Evolutionary conservation across 2,888 invertebrate species (phyloP).

Genomic region (Sarcophaga variegata): DNA sequence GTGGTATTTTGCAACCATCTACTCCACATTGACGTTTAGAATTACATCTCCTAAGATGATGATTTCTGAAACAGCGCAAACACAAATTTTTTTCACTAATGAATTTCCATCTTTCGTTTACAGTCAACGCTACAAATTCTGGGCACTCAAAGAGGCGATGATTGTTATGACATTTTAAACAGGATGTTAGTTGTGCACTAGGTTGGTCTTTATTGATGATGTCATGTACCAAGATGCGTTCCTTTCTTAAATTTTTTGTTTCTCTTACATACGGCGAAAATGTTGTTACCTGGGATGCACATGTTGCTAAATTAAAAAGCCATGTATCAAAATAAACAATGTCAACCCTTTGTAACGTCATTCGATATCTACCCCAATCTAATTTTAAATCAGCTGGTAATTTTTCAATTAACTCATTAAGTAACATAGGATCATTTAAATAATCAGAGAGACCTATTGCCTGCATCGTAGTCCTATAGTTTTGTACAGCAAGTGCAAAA

Average conservation of each 20-base stretch:
- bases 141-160: slow-evolving; percentile 40
- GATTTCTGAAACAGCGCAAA: slow-evolving; percentile 47
- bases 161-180: slow-evolving; percentile 39
- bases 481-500: slow-evolving; percentile 17
- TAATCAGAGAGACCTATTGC: slow-evolving; percentile 23
- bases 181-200: not conserved
- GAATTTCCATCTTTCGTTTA: slow-evolving; percentile 51
- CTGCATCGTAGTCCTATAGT: slow-evolving; percentile 30
- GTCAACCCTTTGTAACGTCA: too few relatives aligned
- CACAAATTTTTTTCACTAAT: slow-evolving; percentile 39
- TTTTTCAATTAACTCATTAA: slow-evolving; percentile 6
- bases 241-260: slow-evolving; percentile 13
- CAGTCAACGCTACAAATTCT: slow-evolving; percentile 34
- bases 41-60: slow-evolving; percentile 41
- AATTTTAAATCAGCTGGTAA: not conserved
- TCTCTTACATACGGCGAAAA: slow-evolving; percentile 6
- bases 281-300: slow-evolving; percentile 5
- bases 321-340: too few relatives aligned
- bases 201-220: not conserved
- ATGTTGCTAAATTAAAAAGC: slow-evolving; percentile 15
- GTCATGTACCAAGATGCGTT: slow-evolving; percentile 26
- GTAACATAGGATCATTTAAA: slow-evolving; percentile 19
- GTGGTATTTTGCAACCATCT: slow-evolving; percentile 48
- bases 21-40: slow-evolving; percentile 42
- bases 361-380: not conserved